phyloP scores from a whole-genome alignment of 2,888 invertebrate species.

The Volucella inanis region DNA sequence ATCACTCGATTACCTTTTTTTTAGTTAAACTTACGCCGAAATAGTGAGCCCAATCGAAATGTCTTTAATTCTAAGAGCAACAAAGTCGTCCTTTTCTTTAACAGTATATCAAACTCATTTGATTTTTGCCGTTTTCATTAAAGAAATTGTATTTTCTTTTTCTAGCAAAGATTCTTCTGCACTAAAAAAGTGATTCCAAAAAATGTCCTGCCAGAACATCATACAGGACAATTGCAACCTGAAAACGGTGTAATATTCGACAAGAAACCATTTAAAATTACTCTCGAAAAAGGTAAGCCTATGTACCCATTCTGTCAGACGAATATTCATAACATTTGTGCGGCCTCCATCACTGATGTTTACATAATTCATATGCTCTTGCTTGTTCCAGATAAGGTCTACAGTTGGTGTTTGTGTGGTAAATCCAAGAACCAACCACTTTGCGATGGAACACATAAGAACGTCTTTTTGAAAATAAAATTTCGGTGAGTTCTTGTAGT shows the following conservation, averaged over 20 bases:
- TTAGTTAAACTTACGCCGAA: background rate
- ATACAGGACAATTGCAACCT: constrained; percentile 86
- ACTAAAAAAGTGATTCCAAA: constrained; percentile 85
- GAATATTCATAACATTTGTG: constrained; percentile 63
- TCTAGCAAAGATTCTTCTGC: constrained; percentile 61
- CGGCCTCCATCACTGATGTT: constrained; percentile 38
- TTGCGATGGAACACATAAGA: constrained; percentile 96
- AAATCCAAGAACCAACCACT: constrained; percentile 95
- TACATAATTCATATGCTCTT: constrained; percentile 76
- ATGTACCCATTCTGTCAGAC: background rate
- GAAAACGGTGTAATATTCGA: constrained; percentile 92
- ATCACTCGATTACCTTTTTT: background rate
- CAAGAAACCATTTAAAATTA: constrained; percentile 93
- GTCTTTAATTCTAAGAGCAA: constrained; percentile 46
- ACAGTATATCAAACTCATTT: constrained; percentile 13
- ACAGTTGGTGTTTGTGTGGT: constrained; percentile 97
- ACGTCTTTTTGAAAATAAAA: constrained; percentile 88
- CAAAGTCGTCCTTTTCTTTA: constrained; percentile 15
- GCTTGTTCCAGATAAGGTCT: constrained; percentile 86
- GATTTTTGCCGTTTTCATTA: background rate
- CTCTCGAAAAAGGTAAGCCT: constrained; percentile 86
- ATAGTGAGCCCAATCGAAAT: constrained; percentile 20
- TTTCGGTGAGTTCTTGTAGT: constrained; percentile 84
- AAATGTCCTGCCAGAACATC: constrained; percentile 86
- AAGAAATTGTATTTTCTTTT: constrained; percentile 2